Base-by-base conservation (phyloP, 2,888 invertebrate species). In the Spodoptera picta region DNA sequence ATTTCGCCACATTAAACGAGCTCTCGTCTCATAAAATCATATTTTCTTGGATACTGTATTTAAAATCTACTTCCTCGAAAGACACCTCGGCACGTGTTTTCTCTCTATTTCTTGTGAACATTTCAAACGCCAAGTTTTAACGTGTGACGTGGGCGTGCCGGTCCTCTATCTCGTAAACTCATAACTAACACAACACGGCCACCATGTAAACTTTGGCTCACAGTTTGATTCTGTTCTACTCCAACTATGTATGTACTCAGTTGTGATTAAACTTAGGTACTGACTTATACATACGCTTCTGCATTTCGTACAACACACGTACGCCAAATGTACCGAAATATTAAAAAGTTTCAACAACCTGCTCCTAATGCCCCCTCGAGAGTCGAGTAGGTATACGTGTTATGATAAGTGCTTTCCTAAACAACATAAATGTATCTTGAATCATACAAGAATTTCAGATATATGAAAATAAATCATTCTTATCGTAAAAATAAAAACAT, bases 321-420 rank as follows among this genome's bases (percentile, higher is more conserved):
- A 45, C 59, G 53, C 57, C 54, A 73, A 54, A 70, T 71, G 68
- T 42, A 65, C 60, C 74, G 56, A 71, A 76, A 76, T 71, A 74
- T 71, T 76, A 58, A 76, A 59, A 47, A 60, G 65, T 65, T 65
- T 65, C 64, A 75, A 66, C 60, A 69, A 60, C 51, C 65, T 63
- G 50, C 63, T 50, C 56, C 53, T 63, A 56, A 58, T 69, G 50
- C 53, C 56, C 65, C 52, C 72, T 72, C 50, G 53, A 64, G 49
- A 55, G 47, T 65, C 65, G 41, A 66, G 48, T 54, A 48, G 4
- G 31, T 60, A 27, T 27, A 72, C 73, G 60, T 62, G 64, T 58
- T 54, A 60, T 60, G 54, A 50, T 47, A 47, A 62, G 24, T 60
- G 31, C 53, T 54, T 47, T 56, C 36, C 42, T 41, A 58, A 55